Conservation (phyloP, 2,113 vertebrate species). For the Mastomys coucha region DNA sequence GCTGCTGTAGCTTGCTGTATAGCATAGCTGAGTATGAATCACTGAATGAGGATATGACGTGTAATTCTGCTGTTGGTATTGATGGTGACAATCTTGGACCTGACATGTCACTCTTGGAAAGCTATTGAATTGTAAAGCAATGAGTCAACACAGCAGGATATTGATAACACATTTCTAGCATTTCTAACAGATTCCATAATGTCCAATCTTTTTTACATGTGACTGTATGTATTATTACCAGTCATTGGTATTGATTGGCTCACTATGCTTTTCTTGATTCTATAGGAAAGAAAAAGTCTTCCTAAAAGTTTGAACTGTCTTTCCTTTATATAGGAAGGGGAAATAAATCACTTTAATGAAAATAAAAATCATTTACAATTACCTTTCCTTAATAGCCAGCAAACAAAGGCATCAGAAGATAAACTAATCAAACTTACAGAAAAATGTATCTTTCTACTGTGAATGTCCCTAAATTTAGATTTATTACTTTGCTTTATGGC, state of each 20-base stretch:
- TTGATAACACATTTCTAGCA: slow-evolving; percentile 26
- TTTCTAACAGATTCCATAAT: slow-evolving; percentile 38
- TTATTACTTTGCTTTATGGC: slow-evolving; percentile 45
- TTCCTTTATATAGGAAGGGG: slow-evolving; percentile 46
- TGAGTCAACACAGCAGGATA: not conserved
- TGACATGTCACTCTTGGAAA: slow-evolving; percentile 44
- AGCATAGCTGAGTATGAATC: slow-evolving; percentile 20
- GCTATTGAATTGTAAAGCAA: slow-evolving; percentile 56
- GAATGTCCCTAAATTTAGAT: slow-evolving; percentile 42
- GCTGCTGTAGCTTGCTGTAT: slow-evolving; percentile 56
- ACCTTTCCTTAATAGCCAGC: slow-evolving; percentile 32
- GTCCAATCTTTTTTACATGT: not conserved
- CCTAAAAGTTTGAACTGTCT: slow-evolving; percentile 31
- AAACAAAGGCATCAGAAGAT: slow-evolving; percentile 38
- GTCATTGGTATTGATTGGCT: slow-evolving; percentile 3
- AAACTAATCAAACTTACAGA: slow-evolving; percentile 5
- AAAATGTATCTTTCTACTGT: slow-evolving; percentile 27
- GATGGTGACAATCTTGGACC: slow-evolving; percentile 25
- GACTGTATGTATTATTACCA: not conserved
- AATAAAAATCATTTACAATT: slow-evolving; percentile 53
- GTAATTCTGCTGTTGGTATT: slow-evolving; percentile 35
- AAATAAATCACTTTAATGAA: slow-evolving; percentile 58
- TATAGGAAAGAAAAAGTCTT: slow-evolving; percentile 20
- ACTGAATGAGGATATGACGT: slow-evolving; percentile 14
- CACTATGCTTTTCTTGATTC: slow-evolving; percentile 36